Base-by-base conservation (phyloP, 2,113 vertebrate species). In the Illadopsis cleaveri region DNA sequence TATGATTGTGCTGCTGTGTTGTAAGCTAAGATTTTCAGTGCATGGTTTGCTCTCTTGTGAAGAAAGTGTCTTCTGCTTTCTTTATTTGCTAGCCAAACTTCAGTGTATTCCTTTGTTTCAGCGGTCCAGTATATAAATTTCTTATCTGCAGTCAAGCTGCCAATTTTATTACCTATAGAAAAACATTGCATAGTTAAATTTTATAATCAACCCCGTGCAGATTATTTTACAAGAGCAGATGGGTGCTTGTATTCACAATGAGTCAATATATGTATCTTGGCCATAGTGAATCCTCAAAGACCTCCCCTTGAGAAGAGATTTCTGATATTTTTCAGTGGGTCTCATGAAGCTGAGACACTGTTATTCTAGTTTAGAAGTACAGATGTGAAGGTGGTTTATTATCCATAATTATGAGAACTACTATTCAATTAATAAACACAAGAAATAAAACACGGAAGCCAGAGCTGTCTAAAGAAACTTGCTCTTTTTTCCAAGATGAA, bases 41-140 rank as follows among this genome's bases (percentile, higher is more conserved):
- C 30, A 18, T 69, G 31, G 9, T 15, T 53, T 51, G 18, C 54
- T 60, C 40, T 88, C 50, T 90, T 82, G 20, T 92, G 88, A 50
- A 94, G 94, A 24, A 87, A 21, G 4, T 62, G 33, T 24, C 69
- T 27, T 45, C 65, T 66, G 24, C 5, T 90, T 54, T 54, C 88
- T 88, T 98, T 98, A 79, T 89, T 71, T 62, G 91, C 50, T 66
- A 97, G 91, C 92, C 93, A 97, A 91, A 98, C 91, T 84, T 90
- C 88, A 12, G 90, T 51, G 77, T 72, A 83, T 38, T 94, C 94
- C 57, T 94, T 71, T 12, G n/a, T 80, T 84, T 85, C 77, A 53
- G 8, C 15, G 1, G 89, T 96, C 98, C 98, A 98, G 23, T 98
- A 98, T 51, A 98, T 54, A 83, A 97, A 98, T 40, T 97, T 86